Evolutionary conservation across 2,113 vertebrate genomes (phyloP).

Genomic region (Varanus komodoensis): DNA sequence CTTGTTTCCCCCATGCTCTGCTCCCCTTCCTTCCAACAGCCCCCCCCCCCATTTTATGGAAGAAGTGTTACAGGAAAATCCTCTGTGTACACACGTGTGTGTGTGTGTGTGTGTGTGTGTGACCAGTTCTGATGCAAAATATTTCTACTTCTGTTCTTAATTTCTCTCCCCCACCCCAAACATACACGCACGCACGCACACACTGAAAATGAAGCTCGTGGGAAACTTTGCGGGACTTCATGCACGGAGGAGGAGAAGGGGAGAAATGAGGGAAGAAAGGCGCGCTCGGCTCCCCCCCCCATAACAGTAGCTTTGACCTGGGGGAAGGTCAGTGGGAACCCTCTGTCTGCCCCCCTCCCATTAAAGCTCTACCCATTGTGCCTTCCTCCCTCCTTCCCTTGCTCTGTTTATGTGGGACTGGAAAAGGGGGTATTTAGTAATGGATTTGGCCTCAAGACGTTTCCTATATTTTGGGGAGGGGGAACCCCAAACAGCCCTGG

Average conservation of each 20-base stretch:
- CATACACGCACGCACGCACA: background rate
- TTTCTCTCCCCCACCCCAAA: background rate
- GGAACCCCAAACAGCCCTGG: background rate
- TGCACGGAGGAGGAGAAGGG: background rate
- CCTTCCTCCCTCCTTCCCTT: background rate
- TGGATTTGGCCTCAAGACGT: background rate
- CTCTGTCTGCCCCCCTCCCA: background rate
- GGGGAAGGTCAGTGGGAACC: background rate
- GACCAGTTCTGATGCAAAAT: background rate
- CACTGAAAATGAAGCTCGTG: constrained; percentile 13
- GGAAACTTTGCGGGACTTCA: constrained; percentile 24
- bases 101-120: background rate
- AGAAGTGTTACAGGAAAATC: background rate
- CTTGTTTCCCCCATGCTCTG: background rate
- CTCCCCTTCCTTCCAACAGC: too few species aligned
- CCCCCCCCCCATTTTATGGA: background rate
- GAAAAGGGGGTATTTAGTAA: background rate
- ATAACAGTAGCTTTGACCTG: background rate
- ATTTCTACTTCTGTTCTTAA: constrained; percentile 5
- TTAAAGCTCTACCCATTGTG: background rate
- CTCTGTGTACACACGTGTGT: background rate
- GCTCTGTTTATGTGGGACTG: background rate
- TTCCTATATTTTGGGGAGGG: background rate
- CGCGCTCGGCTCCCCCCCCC: background rate
- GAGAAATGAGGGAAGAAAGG: background rate